Evolutionary conservation across 2,113 vertebrate genomes (phyloP), one percentile per base, ranked within the genome.

Genomic region (Pyxicephalus adspersus): DNA sequence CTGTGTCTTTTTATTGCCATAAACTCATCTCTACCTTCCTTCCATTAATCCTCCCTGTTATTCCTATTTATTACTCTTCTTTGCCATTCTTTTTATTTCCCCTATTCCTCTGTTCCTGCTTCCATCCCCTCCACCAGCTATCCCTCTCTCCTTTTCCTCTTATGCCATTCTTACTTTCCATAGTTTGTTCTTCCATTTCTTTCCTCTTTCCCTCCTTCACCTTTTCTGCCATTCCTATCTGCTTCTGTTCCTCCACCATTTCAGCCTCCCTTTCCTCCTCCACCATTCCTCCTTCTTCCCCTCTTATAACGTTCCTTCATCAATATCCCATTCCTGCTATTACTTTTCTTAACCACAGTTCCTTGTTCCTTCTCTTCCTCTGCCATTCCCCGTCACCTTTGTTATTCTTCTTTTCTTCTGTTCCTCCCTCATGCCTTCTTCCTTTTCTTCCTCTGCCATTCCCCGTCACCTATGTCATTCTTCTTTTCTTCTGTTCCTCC

Each of bases 171-270:
- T 17, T 28, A 2, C 8, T 19, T 28, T 8, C 19, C 9, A 18
- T n/a, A 8, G 22, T 25, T 23, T 26, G 9, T 25, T 17, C 64
- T 19, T 28, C 38, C 38, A 13, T 13, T 45, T 6, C 9, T 45
- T 65, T 28, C 64, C 15, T 65, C 64, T 28, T 18, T 15, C 2
- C 87, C 80, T 85, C 71, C 83, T 67, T 63, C 19, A 7, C 19
- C 28, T 29, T 45, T 77, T 38, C 38, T 18, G 25, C 28, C 18
- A 45, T 52, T 22, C 83, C 17, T 81, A 34, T 67, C 81, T 83
- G 84, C 88, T 8, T 38, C 85, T 63, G 63, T 88, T 85, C 85
- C 34, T 89, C 83, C 78, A 29, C 85, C 15, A 23, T 17, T 26
- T 23, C 26, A 6, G 0, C 26, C 25, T 4, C 26, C 7, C 1